A percentile compares a stretch with the other conserved stretches of the same genome.
Conservation (phyloP, 2,113 vertebrate genomes). For the Zapornia atra region DNA sequence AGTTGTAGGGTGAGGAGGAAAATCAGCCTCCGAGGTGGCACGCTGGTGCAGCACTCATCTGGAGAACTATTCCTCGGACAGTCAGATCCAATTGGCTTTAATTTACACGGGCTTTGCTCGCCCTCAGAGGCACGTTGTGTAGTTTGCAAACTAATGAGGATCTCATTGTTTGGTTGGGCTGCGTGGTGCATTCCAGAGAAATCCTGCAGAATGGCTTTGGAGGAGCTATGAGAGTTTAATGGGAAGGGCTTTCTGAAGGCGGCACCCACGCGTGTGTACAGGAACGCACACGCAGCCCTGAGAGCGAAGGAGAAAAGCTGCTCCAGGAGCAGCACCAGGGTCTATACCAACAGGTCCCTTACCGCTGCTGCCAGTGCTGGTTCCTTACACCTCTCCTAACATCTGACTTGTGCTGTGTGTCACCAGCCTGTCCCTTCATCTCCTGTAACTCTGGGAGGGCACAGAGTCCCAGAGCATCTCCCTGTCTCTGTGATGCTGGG, state of each 20-base stretch:
- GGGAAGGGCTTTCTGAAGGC: background rate
- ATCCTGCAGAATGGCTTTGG: background rate
- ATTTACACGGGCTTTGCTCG: background rate
- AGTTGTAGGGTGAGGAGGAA: background rate
- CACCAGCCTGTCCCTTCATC: background rate
- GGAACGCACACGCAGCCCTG: background rate
- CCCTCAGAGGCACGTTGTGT: background rate
- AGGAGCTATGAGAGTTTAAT: background rate
- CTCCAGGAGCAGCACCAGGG: background rate
- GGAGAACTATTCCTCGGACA: background rate
- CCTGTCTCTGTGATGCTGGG: background rate
- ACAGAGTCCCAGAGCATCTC: background rate
- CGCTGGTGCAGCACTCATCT: background rate
- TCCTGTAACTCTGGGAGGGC: background rate
- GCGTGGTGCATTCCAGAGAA: background rate
- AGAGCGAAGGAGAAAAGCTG: background rate
- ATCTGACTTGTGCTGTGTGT: background rate
- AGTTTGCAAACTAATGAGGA: conserved; percentile 18
- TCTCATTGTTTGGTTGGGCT: background rate
- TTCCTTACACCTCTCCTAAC: background rate
- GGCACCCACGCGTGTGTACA: background rate
- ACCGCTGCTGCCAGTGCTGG: fast-evolving
- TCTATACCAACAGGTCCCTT: background rate
- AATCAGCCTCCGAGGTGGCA: background rate
- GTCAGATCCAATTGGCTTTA: background rate